These are phyloP conservation scores for Rhorus exstirpatorius DNA, from an alignment of 2,888 invertebrate species.

Conservation along the genomic window DNA sequence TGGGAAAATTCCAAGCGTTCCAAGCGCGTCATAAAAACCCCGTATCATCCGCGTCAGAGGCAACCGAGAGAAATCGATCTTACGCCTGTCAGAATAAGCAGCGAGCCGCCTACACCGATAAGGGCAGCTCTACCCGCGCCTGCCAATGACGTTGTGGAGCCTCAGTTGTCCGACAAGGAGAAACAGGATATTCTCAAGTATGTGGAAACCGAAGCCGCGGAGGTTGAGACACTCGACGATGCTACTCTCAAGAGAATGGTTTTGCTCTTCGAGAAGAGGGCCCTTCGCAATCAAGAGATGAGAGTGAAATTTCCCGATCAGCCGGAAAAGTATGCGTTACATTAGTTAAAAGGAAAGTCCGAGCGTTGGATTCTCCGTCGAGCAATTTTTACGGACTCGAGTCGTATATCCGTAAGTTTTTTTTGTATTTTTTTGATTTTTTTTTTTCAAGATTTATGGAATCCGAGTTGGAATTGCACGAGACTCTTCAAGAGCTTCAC, in stretches of 20 bases:
- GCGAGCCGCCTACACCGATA: conserved; percentile 80
- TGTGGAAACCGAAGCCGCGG: conserved; percentile 93
- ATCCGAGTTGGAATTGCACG: conserved; percentile 97
- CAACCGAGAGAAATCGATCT: conserved; percentile 79
- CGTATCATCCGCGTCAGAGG: conserved; percentile 85
- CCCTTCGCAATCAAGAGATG: conserved; percentile 98
- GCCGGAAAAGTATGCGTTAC: conserved; percentile 92
- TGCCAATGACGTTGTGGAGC: conserved; percentile 88
- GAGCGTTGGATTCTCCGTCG: too few relatives aligned
- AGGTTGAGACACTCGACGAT: conserved; percentile 96
- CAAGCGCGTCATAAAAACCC: conserved; percentile 86
- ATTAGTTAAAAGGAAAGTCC: background rate
- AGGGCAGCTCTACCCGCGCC: conserved; percentile 86
- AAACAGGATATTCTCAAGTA: conserved; percentile 93
- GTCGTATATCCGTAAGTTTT: too few relatives aligned
- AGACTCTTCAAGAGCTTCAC: conserved; percentile 95
- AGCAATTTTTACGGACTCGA: background rate
- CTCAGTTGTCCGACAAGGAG: conserved; percentile 90
- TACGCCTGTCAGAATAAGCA: conserved; percentile 72
- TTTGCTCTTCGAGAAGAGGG: conserved; percentile 97
- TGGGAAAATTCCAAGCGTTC: conserved; percentile 88
- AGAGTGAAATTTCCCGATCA: conserved; percentile 99
- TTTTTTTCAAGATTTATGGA: conserved; percentile 93
- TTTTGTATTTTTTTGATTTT: background rate
- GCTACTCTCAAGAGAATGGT: conserved; percentile 95